Conservation (phyloP, 2,113 vertebrate species). For the Sclerurus mexicanus region DNA sequence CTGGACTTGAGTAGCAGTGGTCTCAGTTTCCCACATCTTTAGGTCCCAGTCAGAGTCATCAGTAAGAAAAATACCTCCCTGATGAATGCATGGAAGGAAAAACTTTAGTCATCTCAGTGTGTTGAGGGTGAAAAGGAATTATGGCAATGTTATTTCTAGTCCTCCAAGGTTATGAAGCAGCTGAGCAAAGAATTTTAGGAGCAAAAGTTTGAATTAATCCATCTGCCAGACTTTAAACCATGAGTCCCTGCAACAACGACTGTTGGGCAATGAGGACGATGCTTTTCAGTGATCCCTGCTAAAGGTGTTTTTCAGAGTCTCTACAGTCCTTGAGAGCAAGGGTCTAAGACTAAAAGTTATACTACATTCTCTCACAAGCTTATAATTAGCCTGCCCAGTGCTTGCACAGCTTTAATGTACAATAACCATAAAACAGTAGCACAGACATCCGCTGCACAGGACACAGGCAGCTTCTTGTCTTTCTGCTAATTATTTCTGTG, state of each 20-base stretch:
- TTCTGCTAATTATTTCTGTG: not conserved
- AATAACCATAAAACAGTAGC: not conserved
- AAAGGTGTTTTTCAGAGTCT: not conserved
- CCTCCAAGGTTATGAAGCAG: not conserved
- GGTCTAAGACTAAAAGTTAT: not conserved
- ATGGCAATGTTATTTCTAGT: not conserved
- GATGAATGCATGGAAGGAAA: not conserved
- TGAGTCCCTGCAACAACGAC: not conserved
- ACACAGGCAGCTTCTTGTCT: not conserved
- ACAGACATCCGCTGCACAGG: not conserved
- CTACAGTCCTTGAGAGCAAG: not conserved
- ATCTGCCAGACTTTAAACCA: not conserved
- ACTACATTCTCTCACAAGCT: not conserved
- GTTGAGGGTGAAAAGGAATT: not conserved
- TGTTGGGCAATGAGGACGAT: not conserved
- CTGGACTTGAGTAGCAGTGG: not conserved
- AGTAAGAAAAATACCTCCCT: not conserved
- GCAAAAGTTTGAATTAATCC: not conserved
- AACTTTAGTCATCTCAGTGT: not conserved
- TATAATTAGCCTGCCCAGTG: not conserved
- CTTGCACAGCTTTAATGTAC: not conserved
- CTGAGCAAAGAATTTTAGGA: not conserved
- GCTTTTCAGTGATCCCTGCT: not conserved
- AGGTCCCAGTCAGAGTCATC: accelerated
- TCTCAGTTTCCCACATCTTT: not conserved